A percentile compares a stretch with the other conserved stretches of the same genome.
These are phyloP conservation scores for Galeopterus variegatus DNA, from an alignment of 2,113 vertebrate species.

Conservation along the genomic window DNA sequence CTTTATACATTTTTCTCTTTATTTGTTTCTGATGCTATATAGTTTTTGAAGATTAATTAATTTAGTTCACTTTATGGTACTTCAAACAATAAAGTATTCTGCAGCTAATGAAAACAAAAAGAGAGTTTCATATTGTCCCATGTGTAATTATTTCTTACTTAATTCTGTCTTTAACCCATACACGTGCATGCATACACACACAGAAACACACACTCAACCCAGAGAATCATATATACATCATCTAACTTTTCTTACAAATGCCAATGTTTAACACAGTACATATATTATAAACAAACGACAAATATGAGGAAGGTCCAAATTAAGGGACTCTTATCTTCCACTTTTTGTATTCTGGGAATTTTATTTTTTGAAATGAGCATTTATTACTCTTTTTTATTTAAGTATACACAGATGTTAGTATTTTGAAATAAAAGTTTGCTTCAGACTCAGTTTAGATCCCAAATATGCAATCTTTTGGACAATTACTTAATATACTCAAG, in stretches of 20 bases:
- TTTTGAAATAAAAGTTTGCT: not conserved
- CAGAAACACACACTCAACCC: not conserved
- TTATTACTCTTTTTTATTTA: not conserved
- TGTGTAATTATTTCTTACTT: not conserved
- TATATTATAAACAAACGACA: not conserved
- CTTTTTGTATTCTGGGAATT: not conserved
- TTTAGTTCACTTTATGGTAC: not conserved
- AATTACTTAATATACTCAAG: not conserved
- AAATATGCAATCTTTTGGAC: not conserved
- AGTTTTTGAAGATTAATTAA: not conserved
- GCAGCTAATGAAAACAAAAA: not conserved
- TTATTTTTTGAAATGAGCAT: not conserved
- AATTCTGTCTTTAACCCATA: not conserved
- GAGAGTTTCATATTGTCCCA: not conserved
- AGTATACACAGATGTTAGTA: not conserved
- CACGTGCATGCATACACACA: not conserved
- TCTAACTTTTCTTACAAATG: not conserved
- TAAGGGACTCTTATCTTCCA: not conserved
- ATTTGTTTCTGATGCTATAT: not conserved
- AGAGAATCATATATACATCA: rapidly evolving
- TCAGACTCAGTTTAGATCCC: not conserved
- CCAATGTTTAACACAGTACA: not conserved
- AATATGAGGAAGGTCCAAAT: not conserved
- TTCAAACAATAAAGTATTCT: not conserved
- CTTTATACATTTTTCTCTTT: not conserved